Evolutionary conservation across 2,113 vertebrate species (phyloP), one percentile per base, ranked within the genome.

Genomic region (Callocephalon fimbriatum): DNA sequence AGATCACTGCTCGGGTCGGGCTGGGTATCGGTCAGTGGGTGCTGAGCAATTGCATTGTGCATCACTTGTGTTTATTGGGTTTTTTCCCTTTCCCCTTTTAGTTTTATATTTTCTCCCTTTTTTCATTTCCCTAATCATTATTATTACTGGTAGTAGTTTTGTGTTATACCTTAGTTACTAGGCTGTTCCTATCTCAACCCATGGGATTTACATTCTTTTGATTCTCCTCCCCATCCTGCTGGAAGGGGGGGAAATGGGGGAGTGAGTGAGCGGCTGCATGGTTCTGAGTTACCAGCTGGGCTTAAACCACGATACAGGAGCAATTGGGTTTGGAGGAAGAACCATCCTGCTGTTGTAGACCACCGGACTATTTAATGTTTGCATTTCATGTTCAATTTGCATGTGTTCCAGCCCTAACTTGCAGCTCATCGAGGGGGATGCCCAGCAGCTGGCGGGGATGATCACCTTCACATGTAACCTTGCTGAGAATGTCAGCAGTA

Each of bases 401-500:
- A 6, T 97, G 17, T 93, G 72, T 93, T 93, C 86, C 67, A 99
- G 99, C 48, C 99, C 99, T 8, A 99, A 99, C 59, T 92, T 99
- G 75, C 99, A 99, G 97, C 88, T 99, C 84, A 99, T 99, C 10
- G 99, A 99, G 96, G 99, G 99, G 86, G 99, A 99, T 74, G 99
- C 99, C 76, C 98, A 99, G 95, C 99, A 99, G 93, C 86, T 99
- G 83, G 99, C 99, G 1, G 99, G 99, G 65, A 99, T 99, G 99
- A 99, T 99, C 97, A 99, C 98, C 40, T 99, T 99, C 93, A 99
- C 99, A 56, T 99, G 99, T 93, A 99, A 98, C 96, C 98, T 99
- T 94, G 99, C 99, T 0, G 99, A 99, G 96, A 99, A 99, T 0
- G 99, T 99, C 89, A 99, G 99, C 96, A 99, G 98, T 44, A 99